Conservation (phyloP, 2,113 vertebrate species). For the Oncorhynchus kisutch region DNA sequence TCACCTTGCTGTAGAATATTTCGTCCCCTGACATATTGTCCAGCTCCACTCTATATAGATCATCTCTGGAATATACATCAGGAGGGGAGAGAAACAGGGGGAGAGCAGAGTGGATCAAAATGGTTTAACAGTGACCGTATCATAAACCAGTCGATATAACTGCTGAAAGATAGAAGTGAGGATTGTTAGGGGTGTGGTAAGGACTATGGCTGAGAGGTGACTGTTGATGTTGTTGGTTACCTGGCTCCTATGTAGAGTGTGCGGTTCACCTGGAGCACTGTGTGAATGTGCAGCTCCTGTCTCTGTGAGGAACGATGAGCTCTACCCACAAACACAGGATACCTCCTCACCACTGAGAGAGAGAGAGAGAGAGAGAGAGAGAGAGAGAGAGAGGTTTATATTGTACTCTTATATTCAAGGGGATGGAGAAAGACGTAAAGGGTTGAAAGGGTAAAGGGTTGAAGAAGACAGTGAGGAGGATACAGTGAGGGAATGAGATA, state of each 20-base stretch:
- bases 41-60: constrained; percentile 86
- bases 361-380: not conserved
- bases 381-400: not conserved
- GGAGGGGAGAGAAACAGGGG: not conserved
- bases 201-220: too few relatives aligned
- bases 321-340: constrained; percentile 87
- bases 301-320: constrained; percentile 72
- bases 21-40: constrained; percentile 79
- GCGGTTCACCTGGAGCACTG: constrained; percentile 89
- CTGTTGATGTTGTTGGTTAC: constrained; percentile 72
- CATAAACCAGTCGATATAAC: not conserved
- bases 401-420: not conserved
- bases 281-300: constrained; percentile 86
- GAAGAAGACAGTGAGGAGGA: not conserved
- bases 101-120: not conserved
- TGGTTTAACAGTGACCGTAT: too few relatives aligned
- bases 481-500: not conserved
- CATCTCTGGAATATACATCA: constrained; percentile 76
- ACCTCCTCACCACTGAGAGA: constrained; percentile 82
- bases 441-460: not conserved
- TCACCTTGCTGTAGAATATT: constrained; percentile 87
- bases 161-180: not conserved
- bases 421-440: not conserved
- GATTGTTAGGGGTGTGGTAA: constrained; percentile 34
- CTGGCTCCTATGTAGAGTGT: constrained; percentile 95